Conservation (phyloP, 2,113 vertebrate species). For the Andinoacara biseriatus region DNA sequence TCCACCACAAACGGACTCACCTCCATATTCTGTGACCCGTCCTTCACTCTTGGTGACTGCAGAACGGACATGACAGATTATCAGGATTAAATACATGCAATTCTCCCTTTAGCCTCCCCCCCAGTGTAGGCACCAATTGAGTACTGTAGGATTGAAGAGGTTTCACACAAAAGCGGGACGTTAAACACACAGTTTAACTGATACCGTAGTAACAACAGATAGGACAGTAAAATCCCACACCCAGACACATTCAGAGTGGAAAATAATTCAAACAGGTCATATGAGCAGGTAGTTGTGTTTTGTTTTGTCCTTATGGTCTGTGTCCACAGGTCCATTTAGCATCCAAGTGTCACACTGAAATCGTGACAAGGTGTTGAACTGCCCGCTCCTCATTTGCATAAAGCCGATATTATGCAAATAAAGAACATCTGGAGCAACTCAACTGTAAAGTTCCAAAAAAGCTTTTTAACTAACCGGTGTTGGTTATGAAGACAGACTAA, state of each 20-base stretch:
- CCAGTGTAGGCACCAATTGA: constrained; percentile 26
- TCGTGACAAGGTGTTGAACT: neutral
- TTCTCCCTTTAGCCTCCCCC: constrained; percentile 39
- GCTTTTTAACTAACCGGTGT: neutral
- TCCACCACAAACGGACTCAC: constrained; percentile 79
- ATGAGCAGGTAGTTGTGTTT: neutral
- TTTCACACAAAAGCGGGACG: constrained; percentile 43
- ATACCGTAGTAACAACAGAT: constrained; percentile 28
- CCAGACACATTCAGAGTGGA: constrained; percentile 20
- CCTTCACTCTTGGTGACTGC: constrained; percentile 98
- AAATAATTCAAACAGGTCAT: neutral
- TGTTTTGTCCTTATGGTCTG: neutral
- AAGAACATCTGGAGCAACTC: neutral
- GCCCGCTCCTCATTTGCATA: neutral
- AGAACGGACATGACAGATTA: constrained; percentile 78
- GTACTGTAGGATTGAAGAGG: constrained; percentile 51
- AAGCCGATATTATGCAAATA: neutral
- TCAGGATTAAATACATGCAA: constrained; percentile 75
- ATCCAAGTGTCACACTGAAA: neutral
- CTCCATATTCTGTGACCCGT: constrained; percentile 89
- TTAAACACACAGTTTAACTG: constrained; percentile 21
- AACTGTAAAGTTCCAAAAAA: neutral
- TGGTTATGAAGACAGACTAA: neutral
- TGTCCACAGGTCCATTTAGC: too few relatives aligned
- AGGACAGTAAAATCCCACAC: constrained; percentile 52